These are phyloP conservation scores for Ruditapes philippinarum DNA, from an alignment of 1,140 invertebrate genomes.

Conservation along the genomic window DNA sequence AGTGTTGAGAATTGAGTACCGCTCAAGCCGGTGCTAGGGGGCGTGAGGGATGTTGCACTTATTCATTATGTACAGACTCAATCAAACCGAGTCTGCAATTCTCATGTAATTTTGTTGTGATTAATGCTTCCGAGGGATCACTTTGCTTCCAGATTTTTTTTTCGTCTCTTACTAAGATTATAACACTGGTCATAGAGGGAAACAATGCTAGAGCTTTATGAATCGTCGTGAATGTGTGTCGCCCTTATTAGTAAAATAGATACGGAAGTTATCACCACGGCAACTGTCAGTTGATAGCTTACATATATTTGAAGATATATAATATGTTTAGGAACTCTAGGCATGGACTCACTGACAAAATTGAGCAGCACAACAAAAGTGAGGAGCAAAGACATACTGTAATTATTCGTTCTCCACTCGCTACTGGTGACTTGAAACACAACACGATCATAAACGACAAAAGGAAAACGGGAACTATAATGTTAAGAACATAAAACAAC, in stretches of 20 bases:
- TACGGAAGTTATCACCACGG: neutral
- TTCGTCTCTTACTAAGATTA: neutral
- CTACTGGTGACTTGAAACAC: slow-evolving; percentile 11
- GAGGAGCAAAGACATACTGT: neutral
- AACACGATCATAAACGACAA: slow-evolving; percentile 38
- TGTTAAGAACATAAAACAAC: slow-evolving; percentile 23
- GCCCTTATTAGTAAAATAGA: neutral
- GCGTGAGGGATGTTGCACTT: too few relatives aligned
- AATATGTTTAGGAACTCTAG: neutral
- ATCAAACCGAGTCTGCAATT: too few relatives aligned
- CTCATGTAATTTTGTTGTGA: too few relatives aligned
- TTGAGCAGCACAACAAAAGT: slow-evolving; percentile 20
- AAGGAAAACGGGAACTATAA: neutral
- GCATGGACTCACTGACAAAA: neutral
- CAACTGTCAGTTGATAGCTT: neutral
- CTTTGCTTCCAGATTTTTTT: too few relatives aligned
- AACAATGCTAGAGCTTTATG: neutral
- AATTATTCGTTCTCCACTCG: slow-evolving; percentile 35
- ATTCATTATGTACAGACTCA: too few relatives aligned
- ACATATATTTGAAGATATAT: neutral
- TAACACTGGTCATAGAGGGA: neutral
- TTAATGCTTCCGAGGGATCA: too few relatives aligned
- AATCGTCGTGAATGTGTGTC: neutral
- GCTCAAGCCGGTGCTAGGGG: too few relatives aligned
- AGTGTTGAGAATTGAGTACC: too few relatives aligned